A percentile compares a stretch with the other conserved stretches of the same genome.
Conservation (phyloP, 2,113 vertebrate species). For the Chaenogobius annularis region DNA sequence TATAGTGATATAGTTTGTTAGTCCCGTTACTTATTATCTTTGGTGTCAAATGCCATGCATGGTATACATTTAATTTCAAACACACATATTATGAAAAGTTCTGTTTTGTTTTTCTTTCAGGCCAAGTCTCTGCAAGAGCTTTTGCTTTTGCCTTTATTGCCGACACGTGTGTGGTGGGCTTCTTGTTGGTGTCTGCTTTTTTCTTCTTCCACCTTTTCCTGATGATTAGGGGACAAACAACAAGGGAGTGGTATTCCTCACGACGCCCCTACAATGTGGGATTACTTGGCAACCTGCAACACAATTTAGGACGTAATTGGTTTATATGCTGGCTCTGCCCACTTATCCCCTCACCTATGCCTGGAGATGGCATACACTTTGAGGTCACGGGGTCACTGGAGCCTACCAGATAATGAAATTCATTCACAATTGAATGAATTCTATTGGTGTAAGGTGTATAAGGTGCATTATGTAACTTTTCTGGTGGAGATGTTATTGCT, state of each 20-base stretch:
- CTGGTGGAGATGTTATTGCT: too few species aligned
- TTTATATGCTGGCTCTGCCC: slow-evolving; percentile 86
- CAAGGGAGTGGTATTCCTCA: slow-evolving; percentile 85
- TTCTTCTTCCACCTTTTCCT: slow-evolving; percentile 85
- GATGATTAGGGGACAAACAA: slow-evolving; percentile 86
- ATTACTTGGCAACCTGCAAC: slow-evolving; percentile 73
- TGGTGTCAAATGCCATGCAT: too few species aligned
- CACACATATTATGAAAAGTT: neutral
- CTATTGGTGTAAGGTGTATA: too few species aligned
- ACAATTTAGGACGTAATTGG: slow-evolving; percentile 81
- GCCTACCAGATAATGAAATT: slow-evolving; percentile 51
- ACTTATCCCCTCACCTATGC: slow-evolving; percentile 81
- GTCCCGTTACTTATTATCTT: too few species aligned
- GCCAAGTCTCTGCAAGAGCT: slow-evolving; percentile 81
- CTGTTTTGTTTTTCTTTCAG: slow-evolving; percentile 53
- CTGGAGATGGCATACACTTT: slow-evolving; percentile 86
- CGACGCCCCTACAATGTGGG: slow-evolving; percentile 81
- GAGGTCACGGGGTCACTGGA: slow-evolving; percentile 72
- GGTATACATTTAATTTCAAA: neutral
- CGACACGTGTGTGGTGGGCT: slow-evolving; percentile 86
- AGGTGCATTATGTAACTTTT: neutral
- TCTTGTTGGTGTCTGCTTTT: slow-evolving; percentile 84
- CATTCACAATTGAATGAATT: neutral
- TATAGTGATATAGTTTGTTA: neutral
- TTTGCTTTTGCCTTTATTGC: slow-evolving; percentile 87